Evolutionary conservation across 2,888 invertebrate genomes (phyloP).

Genomic region (Philhelius pedissequus): DNA sequence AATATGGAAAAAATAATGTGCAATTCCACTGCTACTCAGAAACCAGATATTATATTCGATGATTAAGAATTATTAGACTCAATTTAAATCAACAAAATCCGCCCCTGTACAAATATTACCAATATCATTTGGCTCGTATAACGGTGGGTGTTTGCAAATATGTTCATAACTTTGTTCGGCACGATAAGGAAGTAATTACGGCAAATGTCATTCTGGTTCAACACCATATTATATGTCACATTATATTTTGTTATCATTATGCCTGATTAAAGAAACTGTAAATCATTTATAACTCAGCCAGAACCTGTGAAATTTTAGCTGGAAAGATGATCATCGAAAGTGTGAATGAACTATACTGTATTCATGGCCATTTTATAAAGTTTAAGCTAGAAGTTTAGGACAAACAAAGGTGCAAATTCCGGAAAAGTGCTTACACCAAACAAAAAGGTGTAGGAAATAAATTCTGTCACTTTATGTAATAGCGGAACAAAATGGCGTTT

Average conservation of each 20-base stretch:
- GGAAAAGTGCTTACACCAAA: slow-evolving; percentile 5
- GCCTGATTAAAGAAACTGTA: neutral
- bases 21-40: no score
- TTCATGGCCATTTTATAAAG: slow-evolving; percentile 20
- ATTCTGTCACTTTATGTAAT: neutral
- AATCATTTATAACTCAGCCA: neutral
- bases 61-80: no score
- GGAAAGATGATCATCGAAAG: neutral
- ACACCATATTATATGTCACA: neutral
- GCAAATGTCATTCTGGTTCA: slow-evolving; percentile 5
- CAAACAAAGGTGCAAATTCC: neutral
- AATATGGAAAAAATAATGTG: no score
- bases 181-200: slow-evolving; percentile 41
- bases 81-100: no score
- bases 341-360: slow-evolving; percentile 4
- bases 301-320: neutral
- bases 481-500: neutral
- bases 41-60: no score
- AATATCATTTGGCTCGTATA: neutral
- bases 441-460: neutral
- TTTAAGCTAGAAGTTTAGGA: slow-evolving; percentile 4
- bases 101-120: neutral
- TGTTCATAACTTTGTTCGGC: slow-evolving; percentile 12
- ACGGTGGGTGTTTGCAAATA: slow-evolving; percentile 18
- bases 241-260: neutral